phyloP scores from a whole-genome alignment of 2,888 invertebrate species.

The Cheilosia vulpina region DNA sequence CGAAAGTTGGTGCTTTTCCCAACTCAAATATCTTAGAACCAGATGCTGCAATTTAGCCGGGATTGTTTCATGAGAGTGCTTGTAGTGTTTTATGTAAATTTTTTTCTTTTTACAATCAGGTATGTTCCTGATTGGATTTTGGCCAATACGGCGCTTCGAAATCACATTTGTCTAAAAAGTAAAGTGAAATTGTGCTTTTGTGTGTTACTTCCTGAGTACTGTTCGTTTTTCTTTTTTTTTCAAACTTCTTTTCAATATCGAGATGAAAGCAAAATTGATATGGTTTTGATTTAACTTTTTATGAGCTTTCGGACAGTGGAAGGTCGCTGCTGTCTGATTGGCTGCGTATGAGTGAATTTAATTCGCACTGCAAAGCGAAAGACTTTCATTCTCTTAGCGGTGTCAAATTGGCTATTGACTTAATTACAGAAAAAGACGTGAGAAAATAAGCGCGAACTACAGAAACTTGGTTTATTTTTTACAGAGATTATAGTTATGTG shows the following conservation, averaged over 20 bases:
- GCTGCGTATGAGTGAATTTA: slow-evolving; percentile 15
- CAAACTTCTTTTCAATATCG: slow-evolving; percentile 34
- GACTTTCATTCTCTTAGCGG: slow-evolving; percentile 54
- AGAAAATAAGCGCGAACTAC: slow-evolving; percentile 4
- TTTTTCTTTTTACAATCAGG: slow-evolving; percentile 32
- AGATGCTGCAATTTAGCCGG: slow-evolving; percentile 55
- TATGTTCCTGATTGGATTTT: slow-evolving; percentile 32
- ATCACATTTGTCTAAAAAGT: slow-evolving; percentile 16
- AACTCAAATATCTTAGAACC: slow-evolving; percentile 34
- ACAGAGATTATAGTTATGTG: not conserved
- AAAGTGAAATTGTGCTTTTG: slow-evolving; percentile 50
- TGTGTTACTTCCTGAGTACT: slow-evolving; percentile 40
- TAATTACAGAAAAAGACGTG: slow-evolving; percentile 34
- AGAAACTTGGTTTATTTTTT: slow-evolving; percentile 4
- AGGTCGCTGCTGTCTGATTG: slow-evolving; percentile 29
- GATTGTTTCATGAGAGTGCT: slow-evolving; percentile 46
- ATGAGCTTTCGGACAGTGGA: slow-evolving; percentile 7
- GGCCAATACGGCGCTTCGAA: slow-evolving; percentile 18
- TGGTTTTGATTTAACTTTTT: slow-evolving; percentile 25
- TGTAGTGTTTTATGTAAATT: slow-evolving; percentile 45
- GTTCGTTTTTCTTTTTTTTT: slow-evolving; percentile 14
- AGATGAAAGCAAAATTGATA: slow-evolving; percentile 68
- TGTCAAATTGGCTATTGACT: slow-evolving; percentile 30
- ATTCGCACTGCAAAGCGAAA: slow-evolving; percentile 29
- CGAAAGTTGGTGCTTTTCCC: slow-evolving; percentile 55